Evolutionary conservation across 2,888 invertebrate species (phyloP).

Genomic region (Hypena proboscidalis): DNA sequence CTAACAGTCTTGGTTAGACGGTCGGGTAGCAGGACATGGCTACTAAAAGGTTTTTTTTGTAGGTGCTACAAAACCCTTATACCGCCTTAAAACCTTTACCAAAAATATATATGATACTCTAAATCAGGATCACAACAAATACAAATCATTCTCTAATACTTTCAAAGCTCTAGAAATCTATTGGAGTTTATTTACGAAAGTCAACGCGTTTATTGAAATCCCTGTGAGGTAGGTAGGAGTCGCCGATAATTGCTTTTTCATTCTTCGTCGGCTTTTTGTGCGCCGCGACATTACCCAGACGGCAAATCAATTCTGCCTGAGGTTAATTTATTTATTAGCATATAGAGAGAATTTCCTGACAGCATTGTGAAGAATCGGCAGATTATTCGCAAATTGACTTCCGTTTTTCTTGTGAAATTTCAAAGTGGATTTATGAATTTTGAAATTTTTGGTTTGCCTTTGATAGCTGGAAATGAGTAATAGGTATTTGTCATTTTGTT

Average conservation of each 20-base stretch:
- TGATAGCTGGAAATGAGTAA: neutral
- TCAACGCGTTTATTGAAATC: constrained; percentile 51
- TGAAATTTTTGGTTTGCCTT: constrained; percentile 10
- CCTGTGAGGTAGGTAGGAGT: constrained; percentile 42
- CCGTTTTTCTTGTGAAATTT: constrained; percentile 34
- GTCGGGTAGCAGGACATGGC: too few relatives aligned
- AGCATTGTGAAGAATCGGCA: constrained; percentile 36
- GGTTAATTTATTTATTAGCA: constrained; percentile 75
- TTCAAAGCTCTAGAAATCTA: constrained; percentile 16
- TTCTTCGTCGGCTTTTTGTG: constrained; percentile 54
- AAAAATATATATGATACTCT: constrained; percentile 7
- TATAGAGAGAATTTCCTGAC: constrained; percentile 68
- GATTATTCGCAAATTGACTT: constrained; percentile 35
- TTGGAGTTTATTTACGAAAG: constrained; percentile 36
- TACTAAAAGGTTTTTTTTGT: too few relatives aligned
- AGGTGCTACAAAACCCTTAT: too few relatives aligned
- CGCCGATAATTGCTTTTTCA: constrained; percentile 69
- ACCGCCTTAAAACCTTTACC: too few relatives aligned
- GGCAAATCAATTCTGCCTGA: constrained; percentile 66
- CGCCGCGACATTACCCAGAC: constrained; percentile 56
- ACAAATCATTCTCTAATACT: constrained; percentile 11
- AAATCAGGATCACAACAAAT: constrained; percentile 14
- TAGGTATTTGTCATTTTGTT: neutral
- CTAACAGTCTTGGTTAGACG: too few relatives aligned
- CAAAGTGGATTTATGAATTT: constrained; percentile 16